Percentiles rank a stretch among this genome's conserved stretches.
Evolutionary conservation across 2,113 vertebrate genomes (phyloP).

Genomic region (Etia nguti): DNA sequence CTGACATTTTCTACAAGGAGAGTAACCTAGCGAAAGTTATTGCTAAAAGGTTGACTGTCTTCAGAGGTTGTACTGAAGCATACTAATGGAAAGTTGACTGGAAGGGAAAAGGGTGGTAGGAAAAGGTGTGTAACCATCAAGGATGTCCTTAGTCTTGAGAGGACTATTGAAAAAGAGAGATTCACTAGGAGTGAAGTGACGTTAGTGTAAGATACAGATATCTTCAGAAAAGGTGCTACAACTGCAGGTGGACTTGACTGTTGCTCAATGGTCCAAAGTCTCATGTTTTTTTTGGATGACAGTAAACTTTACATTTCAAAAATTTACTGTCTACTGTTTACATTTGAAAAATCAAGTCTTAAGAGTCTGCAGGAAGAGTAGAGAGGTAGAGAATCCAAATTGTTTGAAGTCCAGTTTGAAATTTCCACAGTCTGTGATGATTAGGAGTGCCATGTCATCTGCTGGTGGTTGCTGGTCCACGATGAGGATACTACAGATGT

Average conservation of each 20-base stretch:
- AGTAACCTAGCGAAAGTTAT: neutral
- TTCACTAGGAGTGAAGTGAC: neutral
- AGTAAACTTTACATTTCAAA: neutral
- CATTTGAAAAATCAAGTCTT: neutral
- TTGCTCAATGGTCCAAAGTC: neutral
- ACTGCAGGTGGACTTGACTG: neutral
- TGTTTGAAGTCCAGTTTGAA: fast-evolving
- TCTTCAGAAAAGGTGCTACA: fast-evolving
- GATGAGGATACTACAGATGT: neutral
- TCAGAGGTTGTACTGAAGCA: neutral
- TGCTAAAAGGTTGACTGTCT: neutral
- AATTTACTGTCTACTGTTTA: neutral
- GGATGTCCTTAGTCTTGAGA: neutral
- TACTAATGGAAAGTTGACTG: neutral
- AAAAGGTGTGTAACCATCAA: neutral
- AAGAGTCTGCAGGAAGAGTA: fast-evolving
- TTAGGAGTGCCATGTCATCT: neutral
- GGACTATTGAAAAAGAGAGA: neutral
- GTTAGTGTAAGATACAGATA: neutral
- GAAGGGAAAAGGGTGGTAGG: neutral
- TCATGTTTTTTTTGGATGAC: neutral
- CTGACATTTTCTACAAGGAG: neutral
- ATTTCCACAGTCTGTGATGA: neutral
- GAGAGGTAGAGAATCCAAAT: neutral
- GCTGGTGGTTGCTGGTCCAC: neutral